Base-by-base conservation (phyloP, 2,888 invertebrate species). In the Adelphocoris suturalis region DNA sequence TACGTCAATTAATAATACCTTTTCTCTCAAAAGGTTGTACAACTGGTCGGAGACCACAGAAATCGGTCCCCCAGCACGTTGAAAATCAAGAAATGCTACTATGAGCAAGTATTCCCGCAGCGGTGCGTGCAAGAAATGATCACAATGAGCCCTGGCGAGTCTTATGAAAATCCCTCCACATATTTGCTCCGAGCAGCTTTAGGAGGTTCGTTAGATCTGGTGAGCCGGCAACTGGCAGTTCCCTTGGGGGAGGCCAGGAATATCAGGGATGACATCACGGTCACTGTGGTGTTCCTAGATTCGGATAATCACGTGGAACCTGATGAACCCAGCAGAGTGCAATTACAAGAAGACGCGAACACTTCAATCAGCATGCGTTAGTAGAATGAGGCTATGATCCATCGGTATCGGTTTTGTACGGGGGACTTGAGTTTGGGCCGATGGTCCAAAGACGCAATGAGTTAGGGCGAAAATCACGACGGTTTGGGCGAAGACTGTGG, bases 181-280 rank as follows among this genome's bases (percentile, higher is more conserved):
- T 99, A 99, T 94, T 94, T 99, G 78, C 96, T 99, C 91, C 95
- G 99, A 16, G 97, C 99, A 93, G 99, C 99, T 0, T 95, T 99
- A 0, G 99, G 99, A 0, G 97, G 98, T 28, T 97, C 97, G 0
- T 98, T 98, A 92, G 97, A 96, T 92, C 98, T 97, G 16, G 90
- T 92, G 27, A 91, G 91, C 9, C 91, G 91, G 84, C 95, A 97
- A 93, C 94, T 99, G 88, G 97, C 97, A 75, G 94, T 98, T 92
- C 96, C 98, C 0, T 96, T 96, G 80, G 97, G 97, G 93, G 96
- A 97, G 23, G 97, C 97, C 55, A 95, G 99, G 90, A 95, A 96
- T 93, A 98, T 98, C 93, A 95, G 99, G 85, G 99, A 99, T 94
- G 99, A 99, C 93, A 99, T 99, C 91, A 98, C 99, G 0, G 96